Evolutionary conservation across 2,888 invertebrate species (phyloP).

Genomic region (Drosophila cognata): DNA sequence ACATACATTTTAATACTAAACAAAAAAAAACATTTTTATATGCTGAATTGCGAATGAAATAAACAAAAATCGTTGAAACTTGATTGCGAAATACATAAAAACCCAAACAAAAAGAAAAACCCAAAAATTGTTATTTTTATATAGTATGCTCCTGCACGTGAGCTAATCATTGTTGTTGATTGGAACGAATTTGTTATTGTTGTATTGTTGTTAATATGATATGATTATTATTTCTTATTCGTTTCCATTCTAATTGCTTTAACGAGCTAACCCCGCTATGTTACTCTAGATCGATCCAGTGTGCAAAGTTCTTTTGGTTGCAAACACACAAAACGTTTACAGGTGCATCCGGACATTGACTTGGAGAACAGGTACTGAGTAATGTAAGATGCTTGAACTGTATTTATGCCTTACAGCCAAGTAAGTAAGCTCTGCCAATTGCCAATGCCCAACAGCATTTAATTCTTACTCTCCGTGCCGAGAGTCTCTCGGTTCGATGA

Average conservation of each 20-base stretch:
- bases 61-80: conserved; percentile 30
- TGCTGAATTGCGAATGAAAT: conserved; percentile 31
- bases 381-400: conserved; percentile 33
- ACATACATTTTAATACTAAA: conserved; percentile 31
- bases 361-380: conserved; percentile 30
- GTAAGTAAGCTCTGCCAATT: conserved; percentile 55
- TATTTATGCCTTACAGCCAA: conserved; percentile 22
- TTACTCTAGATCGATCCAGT: conserved; percentile 47
- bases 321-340: conserved; percentile 67
- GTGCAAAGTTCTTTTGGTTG: conserved; percentile 75
- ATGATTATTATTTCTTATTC: conserved; percentile 14
- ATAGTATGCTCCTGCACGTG: conserved; percentile 42
- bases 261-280: conserved; percentile 52
- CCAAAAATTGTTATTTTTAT: conserved; percentile 45
- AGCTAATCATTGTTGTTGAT: conserved; percentile 50
- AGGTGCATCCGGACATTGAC: conserved; percentile 36
- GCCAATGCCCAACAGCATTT: conserved; percentile 26
- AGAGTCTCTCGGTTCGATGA: conserved; percentile 3
- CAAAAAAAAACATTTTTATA: conserved; percentile 20
- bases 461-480: background rate
- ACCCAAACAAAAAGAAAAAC: conserved; percentile 15
- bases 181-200: conserved; percentile 39
- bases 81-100: conserved; percentile 31
- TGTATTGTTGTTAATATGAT: conserved; percentile 40
- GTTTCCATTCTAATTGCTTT: conserved; percentile 38